Evolutionary conservation across 1,140 invertebrate species (phyloP).

Genomic region (Brachionus paranguensis): DNA sequence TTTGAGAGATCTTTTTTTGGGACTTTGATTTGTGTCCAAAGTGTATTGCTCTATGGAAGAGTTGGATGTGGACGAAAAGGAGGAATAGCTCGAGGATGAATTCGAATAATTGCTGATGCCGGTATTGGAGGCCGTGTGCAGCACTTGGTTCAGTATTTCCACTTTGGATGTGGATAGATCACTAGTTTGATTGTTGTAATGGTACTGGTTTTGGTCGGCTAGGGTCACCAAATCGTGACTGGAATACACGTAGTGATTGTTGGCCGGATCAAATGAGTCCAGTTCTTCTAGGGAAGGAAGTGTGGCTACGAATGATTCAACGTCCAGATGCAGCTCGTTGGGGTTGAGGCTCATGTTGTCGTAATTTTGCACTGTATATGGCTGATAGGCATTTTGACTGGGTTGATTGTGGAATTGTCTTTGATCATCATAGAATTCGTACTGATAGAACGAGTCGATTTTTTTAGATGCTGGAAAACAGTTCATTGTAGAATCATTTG

Average conservation of each 20-base stretch:
- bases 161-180: background rate
- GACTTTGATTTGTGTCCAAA: background rate
- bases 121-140: background rate
- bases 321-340: constrained; percentile 19
- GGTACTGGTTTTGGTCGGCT: background rate
- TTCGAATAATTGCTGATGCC: background rate
- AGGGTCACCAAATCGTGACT: background rate
- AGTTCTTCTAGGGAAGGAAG: background rate
- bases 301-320: constrained; percentile 16
- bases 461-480: constrained; percentile 1
- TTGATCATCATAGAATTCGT: background rate
- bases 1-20: background rate
- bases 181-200: background rate
- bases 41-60: background rate
- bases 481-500: background rate
- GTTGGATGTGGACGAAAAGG: background rate
- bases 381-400: background rate
- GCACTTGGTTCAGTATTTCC: background rate
- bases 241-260: background rate
- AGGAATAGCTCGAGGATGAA: background rate
- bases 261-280: background rate
- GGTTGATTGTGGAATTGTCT: background rate
- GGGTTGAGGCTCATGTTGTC: background rate
- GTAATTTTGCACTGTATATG: background rate
- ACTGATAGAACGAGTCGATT: background rate